Conservation (phyloP, 2,888 invertebrate genomes). For the Hypomecis punctinalis region DNA sequence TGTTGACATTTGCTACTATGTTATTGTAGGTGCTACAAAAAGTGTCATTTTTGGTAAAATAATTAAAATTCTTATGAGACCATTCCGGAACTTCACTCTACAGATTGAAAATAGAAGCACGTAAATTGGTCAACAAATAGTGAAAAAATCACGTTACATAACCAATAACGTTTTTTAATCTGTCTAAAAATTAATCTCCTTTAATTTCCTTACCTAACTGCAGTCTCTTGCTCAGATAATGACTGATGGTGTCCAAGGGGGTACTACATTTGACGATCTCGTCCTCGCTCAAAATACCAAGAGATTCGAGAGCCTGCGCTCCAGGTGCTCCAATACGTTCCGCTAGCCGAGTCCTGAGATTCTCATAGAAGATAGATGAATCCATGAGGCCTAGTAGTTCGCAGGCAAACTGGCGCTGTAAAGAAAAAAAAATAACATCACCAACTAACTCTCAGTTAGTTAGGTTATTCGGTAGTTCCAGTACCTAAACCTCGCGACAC, state of each 20-base stretch:
- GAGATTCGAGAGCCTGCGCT: constrained; percentile 91
- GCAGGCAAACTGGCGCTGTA: constrained; percentile 93
- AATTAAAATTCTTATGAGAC: no score
- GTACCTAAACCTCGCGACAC: no score
- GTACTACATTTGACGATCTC: constrained; percentile 92
- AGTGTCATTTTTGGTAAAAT: no score
- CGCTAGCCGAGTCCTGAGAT: constrained; percentile 92
- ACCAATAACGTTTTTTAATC: no score
- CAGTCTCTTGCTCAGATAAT: constrained; percentile 93
- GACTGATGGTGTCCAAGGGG: constrained; percentile 96
- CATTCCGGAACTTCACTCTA: no score
- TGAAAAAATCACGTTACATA: no score
- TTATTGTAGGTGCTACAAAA: no score
- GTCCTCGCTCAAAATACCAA: constrained; percentile 95
- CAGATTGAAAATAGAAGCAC: no score
- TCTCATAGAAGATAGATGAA: constrained; percentile 96
- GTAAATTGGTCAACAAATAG: no score
- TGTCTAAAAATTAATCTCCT: neutral
- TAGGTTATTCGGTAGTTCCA: neutral
- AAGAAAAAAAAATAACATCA: neutral
- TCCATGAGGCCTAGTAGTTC: constrained; percentile 93
- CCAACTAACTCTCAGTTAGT: neutral
- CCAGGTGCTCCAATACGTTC: constrained; percentile 91
- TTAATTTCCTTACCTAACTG: constrained; percentile 86
- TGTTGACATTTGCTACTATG: no score